Evolutionary conservation across 2,797 vertebrate genomes (phyloP), one percentile per base, ranked within the genome.

Genomic region (Xyrichtys novacula): DNA sequence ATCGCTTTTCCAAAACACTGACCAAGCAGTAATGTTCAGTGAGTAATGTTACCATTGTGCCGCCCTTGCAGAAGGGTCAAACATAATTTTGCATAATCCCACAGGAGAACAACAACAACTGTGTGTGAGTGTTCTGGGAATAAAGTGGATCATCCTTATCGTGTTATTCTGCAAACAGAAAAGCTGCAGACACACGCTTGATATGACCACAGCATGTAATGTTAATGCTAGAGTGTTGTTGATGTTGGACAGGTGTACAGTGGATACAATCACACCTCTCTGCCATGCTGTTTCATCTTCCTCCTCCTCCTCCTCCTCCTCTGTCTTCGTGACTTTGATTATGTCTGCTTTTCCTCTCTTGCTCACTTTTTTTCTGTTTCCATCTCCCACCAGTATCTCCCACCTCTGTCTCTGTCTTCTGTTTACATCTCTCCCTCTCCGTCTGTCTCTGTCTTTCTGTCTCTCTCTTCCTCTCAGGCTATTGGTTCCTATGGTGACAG

Each of bases 401-500:
- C 47, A 49, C 26, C 56, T 80, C 46, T 43, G 16, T 81, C 63
- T 71, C 57, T 56, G 50, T 78, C 66, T 81, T 65, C 44, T 80
- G 61, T 84, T 80, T 84, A 71, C 49, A 56, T 74, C 25, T 74
- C 42, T 81, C 68, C 58, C 28, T 64, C 29, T 77, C 60, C 32
- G 29, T 44, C 59, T 50, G 38, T 76, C 34, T 62, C 31, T 34
- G 22, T 60, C 58, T 58, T 44, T 76, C 32, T 42, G 11, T 58
- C 43, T 60, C 43, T 65, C 53, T 74, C 66, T 78, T 48, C 5
- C 34, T 81, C 54, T 49, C 53, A 77, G 64, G 72, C 62, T 84
- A 78, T 81, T 81, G 87, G 88, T 88, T 91, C 83, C 88, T 89
- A 88, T 89, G 82, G 88, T 75, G 89, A 89, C 87, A 80, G 71